Conservation (phyloP, 2,888 invertebrate species). For the Heliconius erato region DNA sequence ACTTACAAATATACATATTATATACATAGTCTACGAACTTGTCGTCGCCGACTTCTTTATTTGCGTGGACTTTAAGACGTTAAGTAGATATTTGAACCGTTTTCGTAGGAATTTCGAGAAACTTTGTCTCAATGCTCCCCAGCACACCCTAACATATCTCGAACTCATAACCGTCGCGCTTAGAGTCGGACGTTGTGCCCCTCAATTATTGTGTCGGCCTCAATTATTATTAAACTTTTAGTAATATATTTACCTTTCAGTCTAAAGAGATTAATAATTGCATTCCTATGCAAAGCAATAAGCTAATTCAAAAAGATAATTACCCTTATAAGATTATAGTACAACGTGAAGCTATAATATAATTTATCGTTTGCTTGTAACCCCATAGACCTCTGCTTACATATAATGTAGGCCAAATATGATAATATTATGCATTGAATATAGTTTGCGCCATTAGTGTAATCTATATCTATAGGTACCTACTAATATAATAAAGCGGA, state of each 20-base stretch:
- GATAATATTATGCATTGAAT: conserved; percentile 3
- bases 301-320: neutral
- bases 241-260: too few species aligned
- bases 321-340: neutral
- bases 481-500: too few species aligned
- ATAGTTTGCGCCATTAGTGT: neutral
- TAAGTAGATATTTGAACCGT: too few species aligned
- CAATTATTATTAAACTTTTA: too few species aligned
- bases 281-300: neutral
- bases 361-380: neutral
- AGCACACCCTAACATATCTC: too few species aligned
- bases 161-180: too few species aligned
- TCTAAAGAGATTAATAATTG: neutral
- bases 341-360: neutral
- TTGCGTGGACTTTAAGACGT: too few species aligned
- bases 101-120: too few species aligned
- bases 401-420: neutral
- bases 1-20: too few species aligned
- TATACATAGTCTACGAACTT: too few species aligned
- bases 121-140: too few species aligned
- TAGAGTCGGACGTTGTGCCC: rapidly evolving
- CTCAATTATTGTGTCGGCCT: neutral
- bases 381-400: neutral
- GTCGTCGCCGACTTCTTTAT: too few species aligned
- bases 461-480: neutral